A percentile compares a stretch with the other conserved stretches of the same genome.
These are phyloP conservation scores for Plectus sambesii DNA, from an alignment of 1,140 invertebrate genomes.

Conservation along the genomic window DNA sequence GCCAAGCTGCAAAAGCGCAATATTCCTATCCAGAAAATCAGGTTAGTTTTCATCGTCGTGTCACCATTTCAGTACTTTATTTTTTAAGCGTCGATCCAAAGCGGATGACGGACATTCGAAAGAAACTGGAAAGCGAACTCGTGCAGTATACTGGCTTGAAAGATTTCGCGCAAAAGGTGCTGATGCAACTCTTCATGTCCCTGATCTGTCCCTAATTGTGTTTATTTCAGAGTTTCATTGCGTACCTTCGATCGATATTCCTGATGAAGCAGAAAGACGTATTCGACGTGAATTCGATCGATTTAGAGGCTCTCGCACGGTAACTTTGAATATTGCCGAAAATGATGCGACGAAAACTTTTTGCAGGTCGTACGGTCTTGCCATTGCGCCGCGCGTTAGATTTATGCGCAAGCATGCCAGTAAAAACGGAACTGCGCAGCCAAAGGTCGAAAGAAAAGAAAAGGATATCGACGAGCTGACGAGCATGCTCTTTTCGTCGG, in stretches of 20 bases:
- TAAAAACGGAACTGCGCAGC: background rate
- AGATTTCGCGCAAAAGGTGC: slow-evolving; percentile 38
- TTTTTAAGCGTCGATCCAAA: slow-evolving; percentile 30
- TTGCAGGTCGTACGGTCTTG: slow-evolving; percentile 38
- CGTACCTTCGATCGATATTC: slow-evolving; percentile 37
- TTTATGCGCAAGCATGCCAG: slow-evolving; percentile 27
- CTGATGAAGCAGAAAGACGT: slow-evolving; percentile 35
- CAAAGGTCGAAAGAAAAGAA: background rate
- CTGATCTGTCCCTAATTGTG: no score
- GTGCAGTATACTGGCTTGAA: slow-evolving; percentile 31
- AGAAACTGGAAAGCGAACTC: slow-evolving; percentile 30
- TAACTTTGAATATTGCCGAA: slow-evolving; percentile 8
- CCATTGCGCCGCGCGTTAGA: slow-evolving; percentile 36
- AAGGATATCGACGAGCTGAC: slow-evolving; percentile 12
- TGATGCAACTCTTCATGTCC: slow-evolving; percentile 11
- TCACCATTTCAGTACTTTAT: background rate
- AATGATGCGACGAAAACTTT: background rate
- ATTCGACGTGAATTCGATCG: slow-evolving; percentile 38
- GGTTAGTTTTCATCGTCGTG: slow-evolving; percentile 13
- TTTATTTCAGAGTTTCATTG: slow-evolving; percentile 34
- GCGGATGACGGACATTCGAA: slow-evolving; percentile 28
- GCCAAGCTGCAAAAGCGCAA: slow-evolving; percentile 20
- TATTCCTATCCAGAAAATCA: slow-evolving; percentile 29
- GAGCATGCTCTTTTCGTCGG: background rate
- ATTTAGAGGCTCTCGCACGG: slow-evolving; percentile 31